Percentiles rank a stretch among this genome's conserved stretches.
Evolutionary conservation across 2,797 vertebrate species (phyloP).

Genomic region (Aldrovandia affinis): DNA sequence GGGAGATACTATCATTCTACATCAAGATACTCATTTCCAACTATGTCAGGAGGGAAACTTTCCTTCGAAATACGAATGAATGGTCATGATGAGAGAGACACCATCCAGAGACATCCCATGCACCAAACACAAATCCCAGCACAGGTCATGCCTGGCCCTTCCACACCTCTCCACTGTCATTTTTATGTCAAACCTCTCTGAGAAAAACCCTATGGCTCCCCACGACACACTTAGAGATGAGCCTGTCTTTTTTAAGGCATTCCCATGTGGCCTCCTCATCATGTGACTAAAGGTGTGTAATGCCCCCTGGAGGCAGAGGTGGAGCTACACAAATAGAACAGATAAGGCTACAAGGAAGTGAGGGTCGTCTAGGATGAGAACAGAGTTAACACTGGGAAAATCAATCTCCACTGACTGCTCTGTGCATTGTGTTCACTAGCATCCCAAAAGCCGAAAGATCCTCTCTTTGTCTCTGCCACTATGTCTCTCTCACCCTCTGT

Average conservation of each 20-base stretch:
- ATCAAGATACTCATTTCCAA: not conserved
- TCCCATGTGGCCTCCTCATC: not conserved
- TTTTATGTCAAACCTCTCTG: not conserved
- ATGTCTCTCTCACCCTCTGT: too few relatives aligned
- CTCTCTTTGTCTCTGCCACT: not conserved
- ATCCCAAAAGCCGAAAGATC: not conserved
- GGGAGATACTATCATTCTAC: not conserved
- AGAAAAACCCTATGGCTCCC: not conserved
- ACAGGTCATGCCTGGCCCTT: not conserved
- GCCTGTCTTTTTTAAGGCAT: not conserved
- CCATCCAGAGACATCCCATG: not conserved
- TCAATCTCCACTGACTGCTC: not conserved
- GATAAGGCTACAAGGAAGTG: not conserved
- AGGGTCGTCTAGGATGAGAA: conserved; percentile 36
- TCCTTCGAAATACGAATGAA: not conserved
- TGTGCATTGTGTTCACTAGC: not conserved
- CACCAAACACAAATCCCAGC: not conserved
- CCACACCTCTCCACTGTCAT: not conserved
- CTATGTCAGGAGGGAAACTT: not conserved
- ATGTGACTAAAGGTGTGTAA: not conserved
- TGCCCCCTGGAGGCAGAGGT: not conserved
- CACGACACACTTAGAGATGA: not conserved
- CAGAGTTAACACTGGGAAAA: conserved; percentile 35
- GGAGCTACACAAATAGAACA: not conserved
- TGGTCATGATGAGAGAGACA: not conserved